These are phyloP conservation scores for Ispidina picta DNA, from an alignment of 2,797 vertebrate genomes.

Conservation along the genomic window DNA sequence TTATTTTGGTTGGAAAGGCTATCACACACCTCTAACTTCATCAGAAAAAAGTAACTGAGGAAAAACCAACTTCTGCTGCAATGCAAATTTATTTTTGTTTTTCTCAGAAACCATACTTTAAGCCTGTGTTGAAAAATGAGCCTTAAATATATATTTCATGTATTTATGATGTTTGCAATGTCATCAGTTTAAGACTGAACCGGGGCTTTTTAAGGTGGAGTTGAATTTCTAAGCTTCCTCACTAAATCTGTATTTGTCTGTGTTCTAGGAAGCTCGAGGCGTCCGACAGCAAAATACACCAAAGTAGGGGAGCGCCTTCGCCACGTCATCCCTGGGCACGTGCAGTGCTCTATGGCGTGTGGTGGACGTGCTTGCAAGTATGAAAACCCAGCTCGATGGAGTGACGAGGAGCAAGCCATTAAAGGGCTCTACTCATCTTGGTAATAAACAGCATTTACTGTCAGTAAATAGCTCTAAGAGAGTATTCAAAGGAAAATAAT, in stretches of 20 bases:
- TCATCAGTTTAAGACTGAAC: not conserved
- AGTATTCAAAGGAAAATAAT: not conserved
- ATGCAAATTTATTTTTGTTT: not conserved
- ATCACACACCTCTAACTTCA: not conserved
- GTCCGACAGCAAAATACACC: conserved; percentile 95
- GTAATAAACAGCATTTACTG: conserved; percentile 71
- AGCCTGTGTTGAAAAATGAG: not conserved
- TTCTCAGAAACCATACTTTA: not conserved
- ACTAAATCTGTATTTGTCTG: not conserved
- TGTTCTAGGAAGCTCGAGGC: conserved; percentile 78
- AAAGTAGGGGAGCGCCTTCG: conserved; percentile 94
- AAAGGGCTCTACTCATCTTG: conserved; percentile 96
- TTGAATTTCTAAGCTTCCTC: not conserved
- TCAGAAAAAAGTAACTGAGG: not conserved
- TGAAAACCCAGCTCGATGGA: conserved; percentile 95
- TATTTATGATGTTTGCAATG: not conserved
- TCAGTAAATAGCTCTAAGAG: not conserved
- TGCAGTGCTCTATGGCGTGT: conserved; percentile 98
- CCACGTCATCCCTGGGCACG: conserved; percentile 92
- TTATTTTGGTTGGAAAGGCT: not conserved
- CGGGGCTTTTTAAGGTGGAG: not conserved
- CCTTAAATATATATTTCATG: accelerated
- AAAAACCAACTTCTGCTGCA: not conserved
- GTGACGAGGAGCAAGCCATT: conserved; percentile 89
- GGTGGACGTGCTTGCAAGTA: conserved; percentile 96